Percentiles rank a stretch among this genome's conserved stretches.
Conservation (phyloP, 1,140 invertebrate species). For the Drosophila baimaii region DNA sequence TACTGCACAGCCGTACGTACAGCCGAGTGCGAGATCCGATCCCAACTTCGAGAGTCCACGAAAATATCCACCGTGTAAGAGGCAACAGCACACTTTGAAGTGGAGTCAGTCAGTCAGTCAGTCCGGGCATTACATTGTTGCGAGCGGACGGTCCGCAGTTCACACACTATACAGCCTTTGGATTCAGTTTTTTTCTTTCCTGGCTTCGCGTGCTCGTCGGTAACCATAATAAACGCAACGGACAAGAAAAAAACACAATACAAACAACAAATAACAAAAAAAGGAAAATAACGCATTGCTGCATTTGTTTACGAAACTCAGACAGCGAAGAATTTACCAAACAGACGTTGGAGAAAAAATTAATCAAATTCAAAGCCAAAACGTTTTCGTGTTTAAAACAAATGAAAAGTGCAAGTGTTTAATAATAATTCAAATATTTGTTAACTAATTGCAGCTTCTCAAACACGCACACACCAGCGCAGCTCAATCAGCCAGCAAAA, state of each 20-base stretch:
- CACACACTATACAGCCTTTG: slow-evolving; percentile 39
- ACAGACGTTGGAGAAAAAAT: slow-evolving; percentile 29
- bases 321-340: slow-evolving; percentile 31
- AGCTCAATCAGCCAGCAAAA: slow-evolving; percentile 67
- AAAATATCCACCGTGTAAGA: slow-evolving; percentile 49
- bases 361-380: slow-evolving; percentile 46
- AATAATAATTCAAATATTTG: slow-evolving; percentile 73
- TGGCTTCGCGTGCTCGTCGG: slow-evolving; percentile 56
- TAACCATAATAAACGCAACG: slow-evolving; percentile 16
- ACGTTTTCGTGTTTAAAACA: slow-evolving; percentile 53
- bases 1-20: slow-evolving; percentile 75
- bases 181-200: slow-evolving; percentile 40
- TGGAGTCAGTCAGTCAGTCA: slow-evolving; percentile 17
- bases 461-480: slow-evolving; percentile 27
- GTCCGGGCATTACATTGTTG: slow-evolving; percentile 22
- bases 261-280: slow-evolving; percentile 19
- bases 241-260: not conserved
- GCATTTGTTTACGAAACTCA: slow-evolving; percentile 51
- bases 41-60: slow-evolving; percentile 25
- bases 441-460: slow-evolving; percentile 76
- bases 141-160: slow-evolving; percentile 16
- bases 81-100: slow-evolving; percentile 22
- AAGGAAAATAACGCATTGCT: slow-evolving; percentile 39
- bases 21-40: slow-evolving; percentile 49
- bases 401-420: slow-evolving; percentile 56